Conservation (phyloP, 2,797 vertebrate genomes). For the Acanthis flammea region DNA sequence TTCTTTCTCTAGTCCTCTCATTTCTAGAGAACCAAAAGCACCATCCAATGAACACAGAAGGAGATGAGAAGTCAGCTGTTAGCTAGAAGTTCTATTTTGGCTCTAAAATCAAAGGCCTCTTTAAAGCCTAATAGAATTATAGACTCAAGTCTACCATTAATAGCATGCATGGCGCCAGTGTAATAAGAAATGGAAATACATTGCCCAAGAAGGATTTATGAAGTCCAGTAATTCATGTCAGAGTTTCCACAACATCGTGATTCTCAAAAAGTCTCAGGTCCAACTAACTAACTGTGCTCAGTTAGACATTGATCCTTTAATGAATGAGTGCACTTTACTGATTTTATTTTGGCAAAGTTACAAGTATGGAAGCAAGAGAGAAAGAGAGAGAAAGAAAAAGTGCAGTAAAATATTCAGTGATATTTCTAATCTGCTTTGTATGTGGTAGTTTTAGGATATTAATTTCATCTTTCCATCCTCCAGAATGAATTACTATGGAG, state of each 20-base stretch:
- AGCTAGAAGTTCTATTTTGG: neutral
- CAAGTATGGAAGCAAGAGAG: neutral
- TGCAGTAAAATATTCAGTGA: constrained; percentile 1
- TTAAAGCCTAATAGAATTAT: constrained; percentile 31
- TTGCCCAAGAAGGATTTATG: constrained; percentile 17
- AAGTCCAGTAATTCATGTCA: constrained; percentile 29
- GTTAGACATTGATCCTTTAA: constrained; percentile 47
- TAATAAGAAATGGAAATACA: constrained; percentile 43
- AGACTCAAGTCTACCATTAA: constrained; percentile 25
- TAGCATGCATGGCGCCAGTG: constrained; percentile 2
- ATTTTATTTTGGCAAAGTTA: constrained; percentile 45
- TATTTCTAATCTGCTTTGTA: constrained; percentile 25
- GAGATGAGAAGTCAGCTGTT: neutral
- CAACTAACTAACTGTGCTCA: neutral
- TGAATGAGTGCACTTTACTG: constrained; percentile 4
- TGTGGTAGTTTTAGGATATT: neutral
- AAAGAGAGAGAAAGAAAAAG: neutral
- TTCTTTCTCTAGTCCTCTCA: neutral
- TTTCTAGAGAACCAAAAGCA: neutral
- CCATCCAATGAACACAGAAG: neutral
- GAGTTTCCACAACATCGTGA: neutral
- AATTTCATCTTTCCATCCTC: neutral
- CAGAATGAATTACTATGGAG: neutral
- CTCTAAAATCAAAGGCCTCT: constrained; percentile 17
- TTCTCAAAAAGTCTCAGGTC: constrained; percentile 19